Evolutionary conservation across 2,797 vertebrate species (phyloP), one percentile per base, ranked within the genome.

Genomic region (Acridotheres tristis): DNA sequence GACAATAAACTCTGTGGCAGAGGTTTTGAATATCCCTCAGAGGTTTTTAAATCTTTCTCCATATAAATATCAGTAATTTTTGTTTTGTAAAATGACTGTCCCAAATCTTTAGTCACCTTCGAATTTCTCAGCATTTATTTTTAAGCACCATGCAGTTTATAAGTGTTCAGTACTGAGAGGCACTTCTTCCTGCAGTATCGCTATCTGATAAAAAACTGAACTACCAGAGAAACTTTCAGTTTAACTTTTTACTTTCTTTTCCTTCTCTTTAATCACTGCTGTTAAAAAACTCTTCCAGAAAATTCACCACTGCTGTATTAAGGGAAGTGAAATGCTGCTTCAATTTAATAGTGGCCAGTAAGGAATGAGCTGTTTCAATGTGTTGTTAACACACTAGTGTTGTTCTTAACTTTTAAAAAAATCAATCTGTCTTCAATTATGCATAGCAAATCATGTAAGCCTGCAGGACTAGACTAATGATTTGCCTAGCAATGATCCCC

Each of bases 181-280:
- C 0, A 0, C 27, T 78, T 87, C 5, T 1, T 66, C 38, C 7
- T 80, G 30, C 21, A 58, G 2, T 36, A 72, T 16, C 2, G 0
- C 16, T 36, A 13, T 32, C 40, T 48, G 22, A 20, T n/a, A 71
- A 68, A 87, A 72, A 87, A 25, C 8, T 50, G 17, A 71, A 51
- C 15, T 36, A 50, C 15, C 53, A 38, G 7, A 59, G 29, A 67
- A 78, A 67, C 9, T 74, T 67, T 71, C 17, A 36, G 15, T 58
- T 89, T 84, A n/a, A 10, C 26, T 63, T 93, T 77, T n/a, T 13
- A 40, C 10, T 73, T 85, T n/a, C 7, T 29, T 74, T 77, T 57
- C 30, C 9, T 61, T 91, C 65, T 89, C 45, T 89, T 85, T 55
- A 83, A 59, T 55, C 48, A 85, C 10, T 13, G 18, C 25, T 27